phyloP scores from a whole-genome alignment of 1,140 invertebrate species.

The Anagrus nilaparvatae region DNA sequence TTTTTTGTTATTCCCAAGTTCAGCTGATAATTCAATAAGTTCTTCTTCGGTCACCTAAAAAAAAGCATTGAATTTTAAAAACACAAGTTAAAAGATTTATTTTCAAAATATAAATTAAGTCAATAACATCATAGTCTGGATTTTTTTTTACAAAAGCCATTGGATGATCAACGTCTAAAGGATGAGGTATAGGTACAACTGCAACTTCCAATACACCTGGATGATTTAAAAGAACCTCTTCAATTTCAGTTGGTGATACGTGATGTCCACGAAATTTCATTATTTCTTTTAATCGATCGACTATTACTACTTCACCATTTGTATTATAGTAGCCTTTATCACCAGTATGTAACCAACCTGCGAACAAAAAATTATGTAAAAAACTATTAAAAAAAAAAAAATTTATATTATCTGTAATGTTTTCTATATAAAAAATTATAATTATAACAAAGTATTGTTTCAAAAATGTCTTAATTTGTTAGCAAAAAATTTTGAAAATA shows the following conservation, averaged over 20 bases:
- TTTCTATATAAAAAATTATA: no score
- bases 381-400: no score
- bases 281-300: slow-evolving; percentile 50
- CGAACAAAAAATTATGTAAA: no score
- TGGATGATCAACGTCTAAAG: slow-evolving; percentile 49
- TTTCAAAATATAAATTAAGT: no score
- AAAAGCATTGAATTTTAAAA: no score
- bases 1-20: slow-evolving; percentile 17
- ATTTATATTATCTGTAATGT: no score
- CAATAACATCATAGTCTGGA: slow-evolving; percentile 28
- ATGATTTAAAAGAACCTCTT: slow-evolving; percentile 53
- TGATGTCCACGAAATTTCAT: slow-evolving; percentile 40
- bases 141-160: slow-evolving; percentile 48
- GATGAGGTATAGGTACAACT: slow-evolving; percentile 56
- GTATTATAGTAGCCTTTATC: slow-evolving; percentile 40
- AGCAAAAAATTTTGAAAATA: no score
- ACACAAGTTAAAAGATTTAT: no score
- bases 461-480: no score
- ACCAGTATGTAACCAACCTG: slow-evolving; percentile 27
- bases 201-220: slow-evolving; percentile 53
- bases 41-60: slow-evolving; percentile 26
- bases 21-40: slow-evolving; percentile 17
- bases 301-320: slow-evolving; percentile 37
- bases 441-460: no score
- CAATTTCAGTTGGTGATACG: slow-evolving; percentile 41